Percentiles rank a stretch among this genome's conserved stretches.
These are phyloP conservation scores for Phortica magna DNA, from an alignment of 2,888 invertebrate genomes.

Conservation along the genomic window DNA sequence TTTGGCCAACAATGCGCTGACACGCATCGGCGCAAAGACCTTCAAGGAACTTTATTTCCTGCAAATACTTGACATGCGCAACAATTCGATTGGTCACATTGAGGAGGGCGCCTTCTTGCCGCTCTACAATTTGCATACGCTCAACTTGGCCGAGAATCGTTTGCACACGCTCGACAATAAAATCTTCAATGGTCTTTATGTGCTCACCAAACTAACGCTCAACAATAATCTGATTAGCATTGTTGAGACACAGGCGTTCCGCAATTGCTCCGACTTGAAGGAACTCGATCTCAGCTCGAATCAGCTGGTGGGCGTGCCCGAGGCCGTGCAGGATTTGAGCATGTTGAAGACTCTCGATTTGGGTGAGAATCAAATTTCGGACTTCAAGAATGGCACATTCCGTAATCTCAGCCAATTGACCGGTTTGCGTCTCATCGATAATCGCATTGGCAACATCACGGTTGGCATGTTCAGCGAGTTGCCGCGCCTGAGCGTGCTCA, in stretches of 20 bases:
- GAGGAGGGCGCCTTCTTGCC: constrained; percentile 93
- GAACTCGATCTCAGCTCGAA: constrained; percentile 94
- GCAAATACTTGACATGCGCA: constrained; percentile 90
- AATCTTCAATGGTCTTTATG: constrained; percentile 90
- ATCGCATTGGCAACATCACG: constrained; percentile 90
- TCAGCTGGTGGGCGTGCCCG: constrained; percentile 88
- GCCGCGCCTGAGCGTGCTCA: constrained; percentile 90
- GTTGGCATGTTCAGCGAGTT: constrained; percentile 92
- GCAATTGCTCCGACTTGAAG: constrained; percentile 92
- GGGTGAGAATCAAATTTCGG: constrained; percentile 93
- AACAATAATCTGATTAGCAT: constrained; percentile 91
- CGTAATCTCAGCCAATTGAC: constrained; percentile 91
- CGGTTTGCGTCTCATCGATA: constrained; percentile 92
- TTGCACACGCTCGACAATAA: constrained; percentile 89
- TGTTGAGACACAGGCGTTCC: constrained; percentile 89
- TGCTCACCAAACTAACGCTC: constrained; percentile 89
- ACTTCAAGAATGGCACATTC: constrained; percentile 90
- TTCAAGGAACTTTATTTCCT: constrained; percentile 92
- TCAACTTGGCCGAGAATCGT: constrained; percentile 93
- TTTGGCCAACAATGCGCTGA: constrained; percentile 90
- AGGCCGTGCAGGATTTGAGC: constrained; percentile 88
- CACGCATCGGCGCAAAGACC: constrained; percentile 88
- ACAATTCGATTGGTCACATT: constrained; percentile 92
- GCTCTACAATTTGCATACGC: constrained; percentile 91
- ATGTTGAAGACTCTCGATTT: constrained; percentile 93